phyloP scores from a whole-genome alignment of 1,140 invertebrate genomes.

The Akabosia matsudoensis region DNA sequence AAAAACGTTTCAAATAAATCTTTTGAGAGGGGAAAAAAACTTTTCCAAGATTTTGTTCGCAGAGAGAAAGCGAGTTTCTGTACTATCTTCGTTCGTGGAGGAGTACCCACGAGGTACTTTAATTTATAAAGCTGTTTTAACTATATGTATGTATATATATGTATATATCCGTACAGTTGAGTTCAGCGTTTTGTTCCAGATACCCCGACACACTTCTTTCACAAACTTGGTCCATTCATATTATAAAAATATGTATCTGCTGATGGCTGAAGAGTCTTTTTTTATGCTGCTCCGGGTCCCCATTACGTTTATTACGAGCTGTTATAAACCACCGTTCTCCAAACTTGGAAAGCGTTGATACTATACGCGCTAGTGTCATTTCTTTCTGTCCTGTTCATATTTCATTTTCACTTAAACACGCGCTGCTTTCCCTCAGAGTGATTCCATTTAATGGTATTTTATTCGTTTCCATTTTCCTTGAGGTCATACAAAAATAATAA shows the following conservation, averaged over 20 bases:
- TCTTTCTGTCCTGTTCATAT: conserved; percentile 6
- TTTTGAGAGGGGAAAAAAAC: too few species aligned
- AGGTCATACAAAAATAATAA: background rate
- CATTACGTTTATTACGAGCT: conserved; percentile 8
- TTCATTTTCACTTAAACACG: conserved; percentile 29
- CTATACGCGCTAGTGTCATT: background rate
- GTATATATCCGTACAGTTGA: too few species aligned
- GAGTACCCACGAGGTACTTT: too few species aligned
- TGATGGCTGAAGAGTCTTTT: background rate
- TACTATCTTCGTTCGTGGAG: too few species aligned
- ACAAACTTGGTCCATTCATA: background rate
- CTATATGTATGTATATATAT: too few species aligned
- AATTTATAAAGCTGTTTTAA: too few species aligned
- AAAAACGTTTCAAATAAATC: background rate
- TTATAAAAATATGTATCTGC: background rate
- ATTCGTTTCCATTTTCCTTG: conserved; percentile 2
- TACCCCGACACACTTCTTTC: too few species aligned
- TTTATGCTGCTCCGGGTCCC: background rate
- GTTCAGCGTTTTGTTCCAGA: too few species aligned
- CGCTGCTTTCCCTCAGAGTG: conserved; percentile 5
- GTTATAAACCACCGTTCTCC: background rate
- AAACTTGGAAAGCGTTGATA: background rate
- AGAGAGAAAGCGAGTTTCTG: too few species aligned
- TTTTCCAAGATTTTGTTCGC: too few species aligned
- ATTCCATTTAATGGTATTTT: conserved; percentile 24